Base-by-base conservation (phyloP, 2,888 invertebrate genomes). In the Leucophora obtusa region DNA sequence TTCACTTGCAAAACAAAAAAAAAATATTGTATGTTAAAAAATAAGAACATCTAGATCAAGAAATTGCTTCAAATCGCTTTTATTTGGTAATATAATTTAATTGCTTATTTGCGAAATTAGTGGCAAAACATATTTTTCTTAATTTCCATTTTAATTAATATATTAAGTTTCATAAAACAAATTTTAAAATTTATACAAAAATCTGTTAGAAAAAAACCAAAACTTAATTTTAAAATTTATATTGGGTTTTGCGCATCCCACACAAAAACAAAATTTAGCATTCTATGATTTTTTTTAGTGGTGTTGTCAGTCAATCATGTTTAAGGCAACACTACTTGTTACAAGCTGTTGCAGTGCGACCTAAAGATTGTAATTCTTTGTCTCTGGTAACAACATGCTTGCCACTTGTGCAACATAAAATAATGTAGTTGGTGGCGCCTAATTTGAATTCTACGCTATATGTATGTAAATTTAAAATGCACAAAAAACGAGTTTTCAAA, bases 341-440 rank as follows among this genome's bases (percentile, higher is more conserved):
- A 18, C n/a, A 47, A 50, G 15, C n/a, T 50, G 62, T 50, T 21
- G 21, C 17, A 68, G 21, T 53, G 60, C 59, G 24, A 60, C 18
- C 35, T n/a, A 21, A n/a, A 38, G 50, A 70, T 38, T 58, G 70
- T 33, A 14, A 76, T 51, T 76, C 58, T 54, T 24, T 78, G 71
- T 78, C 66, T 71, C 60, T 47, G 43, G 43, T 47, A n/a, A 47
- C 43, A 47, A 47, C 43, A 47, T 47, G 60, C 50, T 60, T 78
- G 71, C 71, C 60, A 78, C 77, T 78, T 78, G 66, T 72, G 60
- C 77, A 78, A 78, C 60, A 56, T 54, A 66, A 78, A 56, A 54
- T 72, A 15, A 56, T 24, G 66, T 50, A 60, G 66, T 33, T 56
- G 53, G 71, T 66, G 71, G 56, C 56, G 56, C 77, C 77, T 72